A percentile compares a stretch with the other conserved stretches of the same genome.
Evolutionary conservation across 1,140 invertebrate genomes (phyloP).

Genomic region (Sinella curviseta): DNA sequence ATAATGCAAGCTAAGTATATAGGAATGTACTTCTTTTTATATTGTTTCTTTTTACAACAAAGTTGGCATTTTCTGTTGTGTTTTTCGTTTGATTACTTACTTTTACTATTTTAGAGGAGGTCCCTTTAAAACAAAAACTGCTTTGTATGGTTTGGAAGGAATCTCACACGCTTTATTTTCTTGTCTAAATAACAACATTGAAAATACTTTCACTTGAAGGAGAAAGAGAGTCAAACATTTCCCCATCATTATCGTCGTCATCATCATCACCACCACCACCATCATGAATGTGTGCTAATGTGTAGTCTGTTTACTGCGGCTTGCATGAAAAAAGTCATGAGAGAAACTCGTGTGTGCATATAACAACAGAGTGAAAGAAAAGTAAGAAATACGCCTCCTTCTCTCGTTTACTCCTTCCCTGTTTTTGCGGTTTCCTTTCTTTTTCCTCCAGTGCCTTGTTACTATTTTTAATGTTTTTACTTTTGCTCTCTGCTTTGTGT

Average conservation of each 20-base stretch:
- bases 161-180: not conserved
- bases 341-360: not conserved
- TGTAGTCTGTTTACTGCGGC: not conserved
- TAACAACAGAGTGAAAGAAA: not conserved
- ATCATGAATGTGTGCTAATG: not conserved
- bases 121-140: not conserved
- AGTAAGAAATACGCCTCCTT: slow-evolving; percentile 10
- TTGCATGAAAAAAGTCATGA: not conserved
- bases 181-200: slow-evolving; percentile 12
- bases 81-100: too few species aligned
- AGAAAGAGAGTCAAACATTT: not conserved
- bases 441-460: slow-evolving; percentile 1
- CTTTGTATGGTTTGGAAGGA: not conserved
- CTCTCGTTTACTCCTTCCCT: not conserved
- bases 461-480: slow-evolving; percentile 5
- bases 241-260: too few species aligned
- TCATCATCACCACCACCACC: too few species aligned
- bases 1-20: too few species aligned
- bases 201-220: slow-evolving; percentile 5
- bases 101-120: too few species aligned
- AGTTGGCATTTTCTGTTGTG: too few species aligned
- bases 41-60: not conserved
- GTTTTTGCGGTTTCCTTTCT: not conserved
- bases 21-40: not conserved
- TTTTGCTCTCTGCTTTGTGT: not conserved